Conservation (phyloP, 2,113 vertebrate species). For the Gymnocephalus cernua region DNA sequence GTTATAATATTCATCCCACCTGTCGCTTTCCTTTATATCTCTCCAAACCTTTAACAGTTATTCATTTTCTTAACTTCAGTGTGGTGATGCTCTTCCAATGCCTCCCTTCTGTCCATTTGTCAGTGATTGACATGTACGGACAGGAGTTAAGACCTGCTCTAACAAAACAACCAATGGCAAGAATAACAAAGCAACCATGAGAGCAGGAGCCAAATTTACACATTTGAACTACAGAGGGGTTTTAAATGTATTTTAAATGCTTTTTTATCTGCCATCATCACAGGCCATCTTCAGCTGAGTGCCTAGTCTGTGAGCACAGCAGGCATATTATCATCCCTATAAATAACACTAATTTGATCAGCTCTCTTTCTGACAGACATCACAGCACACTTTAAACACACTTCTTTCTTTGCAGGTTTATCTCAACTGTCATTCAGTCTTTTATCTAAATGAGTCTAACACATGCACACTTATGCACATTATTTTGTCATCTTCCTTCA, state of each 20-base stretch:
- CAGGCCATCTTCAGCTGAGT: constrained; percentile 32
- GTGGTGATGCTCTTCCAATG: neutral
- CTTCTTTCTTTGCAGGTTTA: neutral
- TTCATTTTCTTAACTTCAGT: neutral
- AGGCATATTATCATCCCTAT: constrained; percentile 49
- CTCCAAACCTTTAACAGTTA: neutral
- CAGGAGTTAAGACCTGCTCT: neutral
- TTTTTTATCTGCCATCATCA: constrained; percentile 41
- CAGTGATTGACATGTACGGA: neutral
- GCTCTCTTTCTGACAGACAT: constrained; percentile 23
- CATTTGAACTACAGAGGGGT: neutral
- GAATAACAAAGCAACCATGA: constrained; percentile 2
- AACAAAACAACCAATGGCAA: neutral
- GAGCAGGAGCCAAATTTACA: constrained; percentile 4
- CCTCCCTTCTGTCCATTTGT: neutral
- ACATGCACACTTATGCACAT: neutral
- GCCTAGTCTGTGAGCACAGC: neutral
- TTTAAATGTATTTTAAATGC: constrained; percentile 27
- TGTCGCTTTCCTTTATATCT: neutral
- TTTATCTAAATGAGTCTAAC: neutral
- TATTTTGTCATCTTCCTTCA: constrained; percentile 30
- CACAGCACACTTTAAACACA: neutral
- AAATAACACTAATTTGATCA: constrained; percentile 61
- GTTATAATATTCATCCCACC: neutral
- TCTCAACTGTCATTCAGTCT: neutral